phyloP scores from a whole-genome alignment of 2,888 invertebrate genomes.

The Epirrhoe alternata region DNA sequence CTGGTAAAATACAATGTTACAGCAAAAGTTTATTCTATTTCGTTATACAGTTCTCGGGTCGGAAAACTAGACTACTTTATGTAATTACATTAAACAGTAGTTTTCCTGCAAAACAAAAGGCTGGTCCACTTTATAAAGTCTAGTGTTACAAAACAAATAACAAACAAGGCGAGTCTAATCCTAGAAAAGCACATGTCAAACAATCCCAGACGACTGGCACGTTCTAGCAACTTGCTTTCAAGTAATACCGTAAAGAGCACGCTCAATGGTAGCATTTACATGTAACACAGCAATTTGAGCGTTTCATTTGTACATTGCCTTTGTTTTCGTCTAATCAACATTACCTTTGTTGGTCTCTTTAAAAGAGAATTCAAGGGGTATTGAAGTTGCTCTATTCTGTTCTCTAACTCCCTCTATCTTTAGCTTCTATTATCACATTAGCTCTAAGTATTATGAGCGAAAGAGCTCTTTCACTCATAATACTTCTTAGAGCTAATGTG shows the following conservation, averaged over 20 bases:
- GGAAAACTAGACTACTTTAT: no score
- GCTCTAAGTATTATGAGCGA: no score
- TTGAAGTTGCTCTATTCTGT: neutral
- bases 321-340: neutral
- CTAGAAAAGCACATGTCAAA: constrained; percentile 29
- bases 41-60: neutral
- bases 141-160: constrained; percentile 8
- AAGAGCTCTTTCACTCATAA: neutral
- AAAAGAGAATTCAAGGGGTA: neutral
- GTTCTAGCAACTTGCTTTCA: constrained; percentile 16
- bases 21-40: neutral
- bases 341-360: neutral
- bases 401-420: neutral
- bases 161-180: constrained; percentile 12
- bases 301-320: neutral
- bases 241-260: constrained; percentile 16
- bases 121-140: neutral
- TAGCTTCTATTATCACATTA: no score
- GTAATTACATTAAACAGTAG: neutral
- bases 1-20: no score
- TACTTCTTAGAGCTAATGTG: neutral
- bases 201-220: constrained; percentile 25
- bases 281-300: neutral
- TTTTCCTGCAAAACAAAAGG: neutral
- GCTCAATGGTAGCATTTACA: constrained; percentile 8